Base-by-base conservation (phyloP, 2,113 vertebrate species). In the Caloenas nicobarica region DNA sequence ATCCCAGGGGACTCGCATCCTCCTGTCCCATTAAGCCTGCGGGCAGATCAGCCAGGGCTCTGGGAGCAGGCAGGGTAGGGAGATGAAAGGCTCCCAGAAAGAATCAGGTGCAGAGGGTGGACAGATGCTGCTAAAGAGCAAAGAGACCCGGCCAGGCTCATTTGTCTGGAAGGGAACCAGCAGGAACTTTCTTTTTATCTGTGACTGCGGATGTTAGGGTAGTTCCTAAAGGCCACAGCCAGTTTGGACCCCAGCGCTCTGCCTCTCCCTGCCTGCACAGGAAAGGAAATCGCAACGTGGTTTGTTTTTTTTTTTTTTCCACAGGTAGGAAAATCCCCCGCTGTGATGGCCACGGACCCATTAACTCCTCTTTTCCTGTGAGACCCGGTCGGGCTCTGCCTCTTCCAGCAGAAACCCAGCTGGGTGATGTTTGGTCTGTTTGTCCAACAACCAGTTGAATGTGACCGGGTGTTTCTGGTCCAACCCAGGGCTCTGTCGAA, bases 91-190 rank as follows among this genome's bases (percentile, higher is more conserved):
- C 64, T 93, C 68, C 82, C 38, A 79, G 82, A 31, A 93, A 88
- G 93, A 97, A 96, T 96, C 95, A 95, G 92, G 93, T 96, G 95
- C 92, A 42, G 96, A 95, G 96, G 88, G 83, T 86, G 95, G 92
- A 81, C 91, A 96, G 80, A 92, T 94, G 94, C 90, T 90, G 91
- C 92, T 96, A 28, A 83, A 92, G 95, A 94, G 96, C 91, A 72
- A 76, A 96, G 83, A 64, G 88, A 94, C 36, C n/a, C 46, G 91
- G 92, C 83, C 93, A 81, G 92, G 92, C 96, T 96, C 95, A 93
- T 96, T 94, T 96, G 95, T 95, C 96, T 94, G 92, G 88, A 84
- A 96, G 88, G 77, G 88, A 96, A 96, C 4, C 96, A 97, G 96
- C 96, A 1, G 96, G 95, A 94, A 94, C 91, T 95, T 95, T 87